These are phyloP conservation scores for Synergus umbraculus DNA, from an alignment of 2,888 invertebrate genomes.

Conservation along the genomic window DNA sequence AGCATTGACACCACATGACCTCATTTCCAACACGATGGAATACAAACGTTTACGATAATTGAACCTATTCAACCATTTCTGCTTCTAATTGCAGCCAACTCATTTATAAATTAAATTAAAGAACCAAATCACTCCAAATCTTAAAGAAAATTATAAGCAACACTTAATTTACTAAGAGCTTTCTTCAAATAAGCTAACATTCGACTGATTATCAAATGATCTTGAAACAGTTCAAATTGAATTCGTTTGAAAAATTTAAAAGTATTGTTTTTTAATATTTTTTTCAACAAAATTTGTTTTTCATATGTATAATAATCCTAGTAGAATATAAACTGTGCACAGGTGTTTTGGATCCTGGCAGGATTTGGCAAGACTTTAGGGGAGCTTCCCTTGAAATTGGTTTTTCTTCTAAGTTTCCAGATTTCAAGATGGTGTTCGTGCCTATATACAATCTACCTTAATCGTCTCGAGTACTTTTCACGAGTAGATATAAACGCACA, in stretches of 20 bases:
- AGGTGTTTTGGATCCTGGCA: slow-evolving; percentile 35
- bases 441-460: slow-evolving; percentile 12
- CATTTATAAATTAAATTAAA: not conserved
- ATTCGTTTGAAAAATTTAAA: too few relatives aligned
- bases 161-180: not conserved
- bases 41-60: slow-evolving; percentile 7
- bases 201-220: not conserved
- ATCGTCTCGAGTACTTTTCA: slow-evolving; percentile 41
- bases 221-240: too few relatives aligned
- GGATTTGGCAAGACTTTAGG: slow-evolving; percentile 43
- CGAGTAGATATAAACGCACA: not conserved
- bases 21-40: not conserved
- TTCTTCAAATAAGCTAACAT: not conserved
- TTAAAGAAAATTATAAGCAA: not conserved
- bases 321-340: slow-evolving; percentile 23
- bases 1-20: slow-evolving; percentile 51
- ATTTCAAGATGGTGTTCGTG: slow-evolving; percentile 17
- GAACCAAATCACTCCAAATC: not conserved
- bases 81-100: not conserved
- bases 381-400: slow-evolving; percentile 49
- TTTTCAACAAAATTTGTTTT: too few relatives aligned
- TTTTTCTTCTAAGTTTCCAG: slow-evolving; percentile 44
- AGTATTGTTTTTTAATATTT: too few relatives aligned
- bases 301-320: not conserved
- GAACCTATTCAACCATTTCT: not conserved